phyloP scores from a whole-genome alignment of 2,888 invertebrate genomes.

The Calliopum simillimum region DNA sequence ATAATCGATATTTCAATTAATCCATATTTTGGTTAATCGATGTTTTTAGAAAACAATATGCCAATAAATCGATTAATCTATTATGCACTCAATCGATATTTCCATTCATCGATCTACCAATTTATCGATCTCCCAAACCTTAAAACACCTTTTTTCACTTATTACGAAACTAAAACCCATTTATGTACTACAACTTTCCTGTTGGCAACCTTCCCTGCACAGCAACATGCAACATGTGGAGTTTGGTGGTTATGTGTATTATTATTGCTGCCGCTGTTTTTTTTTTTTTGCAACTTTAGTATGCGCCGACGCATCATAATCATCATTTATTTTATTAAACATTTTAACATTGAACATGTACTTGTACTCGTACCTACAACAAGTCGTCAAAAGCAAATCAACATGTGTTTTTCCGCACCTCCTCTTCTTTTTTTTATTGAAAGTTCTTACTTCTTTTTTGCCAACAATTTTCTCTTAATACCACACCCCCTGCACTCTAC shows the following conservation, averaged over 20 bases:
- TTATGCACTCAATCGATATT: too few relatives aligned
- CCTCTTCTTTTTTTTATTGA: conserved; percentile 15
- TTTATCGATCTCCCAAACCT: too few relatives aligned
- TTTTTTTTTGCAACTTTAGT: neutral
- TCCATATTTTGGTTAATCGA: too few relatives aligned
- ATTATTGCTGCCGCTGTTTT: neutral
- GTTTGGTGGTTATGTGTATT: conserved; percentile 7
- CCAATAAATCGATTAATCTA: too few relatives aligned
- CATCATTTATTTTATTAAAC: conserved; percentile 33
- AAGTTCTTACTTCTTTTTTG: neutral
- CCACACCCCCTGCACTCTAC: neutral
- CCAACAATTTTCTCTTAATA: too few relatives aligned
- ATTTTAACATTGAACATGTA: neutral
- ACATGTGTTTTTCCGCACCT: conserved; percentile 28
- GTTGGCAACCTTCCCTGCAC: neutral
- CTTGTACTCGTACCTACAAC: neutral
- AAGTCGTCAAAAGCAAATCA: conserved; percentile 35
- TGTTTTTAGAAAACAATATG: too few relatives aligned
- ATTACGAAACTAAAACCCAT: too few relatives aligned
- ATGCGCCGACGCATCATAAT: conserved; percentile 24
- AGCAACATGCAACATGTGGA: conserved; percentile 26
- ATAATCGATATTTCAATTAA: too few relatives aligned
- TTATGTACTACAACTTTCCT: neutral
- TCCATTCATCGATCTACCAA: too few relatives aligned
- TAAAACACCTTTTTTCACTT: too few relatives aligned